phyloP scores from a whole-genome alignment of 2,888 invertebrate species.

The Eubasilissa splendida region DNA sequence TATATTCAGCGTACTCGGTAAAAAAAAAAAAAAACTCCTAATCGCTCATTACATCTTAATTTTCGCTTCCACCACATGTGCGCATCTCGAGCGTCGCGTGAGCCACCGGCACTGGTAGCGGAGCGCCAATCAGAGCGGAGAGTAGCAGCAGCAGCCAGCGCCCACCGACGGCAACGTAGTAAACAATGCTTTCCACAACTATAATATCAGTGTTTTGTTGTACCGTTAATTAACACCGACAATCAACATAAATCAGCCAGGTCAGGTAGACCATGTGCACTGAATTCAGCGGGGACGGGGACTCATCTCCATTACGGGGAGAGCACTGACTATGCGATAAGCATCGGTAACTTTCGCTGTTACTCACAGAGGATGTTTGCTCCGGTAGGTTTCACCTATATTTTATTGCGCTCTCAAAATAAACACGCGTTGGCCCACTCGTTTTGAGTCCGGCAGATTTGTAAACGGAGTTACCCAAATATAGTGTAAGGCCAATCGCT shows the following conservation, averaged over 20 bases:
- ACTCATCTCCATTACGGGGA: not conserved
- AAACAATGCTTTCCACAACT: constrained; percentile 32
- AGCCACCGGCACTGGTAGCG: not conserved
- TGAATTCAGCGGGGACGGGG: constrained; percentile 17
- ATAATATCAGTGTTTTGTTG: not conserved
- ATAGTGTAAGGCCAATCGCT: no score
- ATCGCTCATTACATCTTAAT: not conserved
- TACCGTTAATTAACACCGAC: constrained; percentile 28
- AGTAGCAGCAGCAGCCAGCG: not conserved
- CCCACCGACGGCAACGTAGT: not conserved
- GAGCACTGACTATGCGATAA: constrained; percentile 7
- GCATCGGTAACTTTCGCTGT: constrained; percentile 22
- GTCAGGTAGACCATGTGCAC: not conserved
- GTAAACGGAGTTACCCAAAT: no score
- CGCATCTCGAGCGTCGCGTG: constrained; percentile 13
- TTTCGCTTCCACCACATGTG: not conserved
- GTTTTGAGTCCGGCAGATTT: no score
- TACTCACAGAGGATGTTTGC: not conserved
- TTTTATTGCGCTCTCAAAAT: not conserved
- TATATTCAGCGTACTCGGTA: not conserved
- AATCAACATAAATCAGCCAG: constrained; percentile 28
- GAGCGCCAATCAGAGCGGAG: constrained; percentile 28
- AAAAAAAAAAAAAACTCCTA: not conserved
- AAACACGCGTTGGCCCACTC: no score
- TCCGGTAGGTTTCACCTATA: constrained; percentile 3